Base-by-base conservation (phyloP, 35 echinoderm and acorn worm species). In the Diadema setosum region DNA sequence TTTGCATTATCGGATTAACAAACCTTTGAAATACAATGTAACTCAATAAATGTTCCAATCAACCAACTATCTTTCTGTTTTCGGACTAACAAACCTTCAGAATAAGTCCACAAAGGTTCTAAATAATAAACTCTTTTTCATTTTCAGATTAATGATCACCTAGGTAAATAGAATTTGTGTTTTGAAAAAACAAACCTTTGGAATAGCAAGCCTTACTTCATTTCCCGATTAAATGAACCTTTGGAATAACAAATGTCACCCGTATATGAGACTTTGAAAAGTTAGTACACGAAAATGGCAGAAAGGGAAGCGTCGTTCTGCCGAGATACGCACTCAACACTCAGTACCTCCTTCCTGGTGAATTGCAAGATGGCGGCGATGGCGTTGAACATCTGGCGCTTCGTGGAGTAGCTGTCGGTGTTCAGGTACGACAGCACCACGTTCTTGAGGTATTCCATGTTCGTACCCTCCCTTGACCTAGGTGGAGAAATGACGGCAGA, bases 361-460 rank as follows among this genome's bases (percentile, higher is more conserved):
- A 99, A 99, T 32, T 99, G 96, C 26, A 99, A 65, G 27, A 99
- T 99, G n/a, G 96, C 91, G 46, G 92, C 81, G 14, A 99, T 94
- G n/a, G 93, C 96, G 81, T 86, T 94, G 12, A 99, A 92, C 90
- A 99, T 92, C 75, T 94, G 86, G 35, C 87, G 83, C 50, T 92
- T 99, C 2, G 86, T 91, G 16, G 92, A 94, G 17, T 92, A 61
- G 43, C 93, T 94, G 23, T 99, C 96, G 11, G 89, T 95, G 58
- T 86, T 81, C 11, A 95, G 74, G 56, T 99, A 99, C 34, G 83
- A 89, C 36, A 94, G 70, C 15, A 99, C 93, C 17, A 99, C 96
- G 58, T 99, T 99, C 89, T 99, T 99, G 58, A 99, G 60, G 46
- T 99, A 99, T 45, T 99, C 96, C 56, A 99, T 42, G 75, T 99